These are phyloP conservation scores for Calliopsis andreniformis DNA, from an alignment of 1,140 invertebrate species.

Conservation along the genomic window DNA sequence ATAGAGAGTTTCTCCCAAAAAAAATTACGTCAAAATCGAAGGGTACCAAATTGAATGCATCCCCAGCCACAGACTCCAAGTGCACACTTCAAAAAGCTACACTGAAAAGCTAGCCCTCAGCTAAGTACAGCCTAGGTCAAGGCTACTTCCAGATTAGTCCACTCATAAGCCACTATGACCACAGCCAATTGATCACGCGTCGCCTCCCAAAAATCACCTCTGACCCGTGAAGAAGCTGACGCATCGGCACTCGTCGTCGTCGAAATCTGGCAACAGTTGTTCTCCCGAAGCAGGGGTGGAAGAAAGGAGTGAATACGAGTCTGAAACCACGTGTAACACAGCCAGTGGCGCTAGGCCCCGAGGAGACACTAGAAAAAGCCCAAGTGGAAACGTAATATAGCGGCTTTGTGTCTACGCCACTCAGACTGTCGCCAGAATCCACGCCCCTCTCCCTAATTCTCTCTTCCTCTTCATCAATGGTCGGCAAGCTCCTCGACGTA, in stretches of 20 bases:
- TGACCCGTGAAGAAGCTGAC: background rate
- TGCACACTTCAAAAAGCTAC: too few relatives aligned
- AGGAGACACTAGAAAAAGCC: conserved; percentile 70
- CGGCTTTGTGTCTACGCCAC: conserved; percentile 72
- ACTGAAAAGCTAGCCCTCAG: too few relatives aligned
- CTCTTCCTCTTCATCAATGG: background rate
- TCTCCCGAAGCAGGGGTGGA: background rate
- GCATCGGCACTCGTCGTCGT: background rate
- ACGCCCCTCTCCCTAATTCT: conserved; percentile 8
- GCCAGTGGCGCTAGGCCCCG: conserved; percentile 33
- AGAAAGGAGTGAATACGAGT: conserved; percentile 26
- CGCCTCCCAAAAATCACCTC: background rate
- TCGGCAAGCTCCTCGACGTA: background rate
- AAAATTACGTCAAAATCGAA: too few relatives aligned
- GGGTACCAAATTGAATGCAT: too few relatives aligned
- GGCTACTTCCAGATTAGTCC: too few relatives aligned
- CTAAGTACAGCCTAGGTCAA: too few relatives aligned
- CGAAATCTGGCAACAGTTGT: conserved; percentile 41
- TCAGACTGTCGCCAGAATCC: conserved; percentile 61
- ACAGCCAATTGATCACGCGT: conserved; percentile 45
- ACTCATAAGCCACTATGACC: too few relatives aligned
- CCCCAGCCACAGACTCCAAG: too few relatives aligned
- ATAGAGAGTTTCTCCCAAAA: too few relatives aligned
- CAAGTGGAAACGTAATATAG: conserved; percentile 77
- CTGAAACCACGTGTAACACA: conserved; percentile 24